Percentiles rank a stretch among this genome's conserved stretches.
phyloP scores from a whole-genome alignment of 1,140 invertebrate species.

The Penaeus japonicus region DNA sequence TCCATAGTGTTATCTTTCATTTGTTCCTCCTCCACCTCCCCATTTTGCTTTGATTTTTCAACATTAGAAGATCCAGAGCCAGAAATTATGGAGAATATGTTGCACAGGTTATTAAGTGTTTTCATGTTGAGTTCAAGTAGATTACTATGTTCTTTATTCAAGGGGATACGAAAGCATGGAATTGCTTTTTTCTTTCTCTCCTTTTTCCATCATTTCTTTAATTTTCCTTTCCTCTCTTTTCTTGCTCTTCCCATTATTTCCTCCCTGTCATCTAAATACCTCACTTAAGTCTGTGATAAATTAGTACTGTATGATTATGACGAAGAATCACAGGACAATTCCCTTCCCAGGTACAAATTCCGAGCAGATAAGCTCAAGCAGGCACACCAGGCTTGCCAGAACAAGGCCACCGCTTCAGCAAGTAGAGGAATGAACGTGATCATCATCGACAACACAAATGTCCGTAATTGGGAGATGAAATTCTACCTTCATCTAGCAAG shows the following conservation, averaged over 20 bases:
- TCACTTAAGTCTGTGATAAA: no score
- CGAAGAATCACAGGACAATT: not conserved
- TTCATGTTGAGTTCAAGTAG: no score
- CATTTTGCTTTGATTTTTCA: no score
- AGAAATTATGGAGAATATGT: no score
- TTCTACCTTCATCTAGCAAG: slow-evolving; percentile 62
- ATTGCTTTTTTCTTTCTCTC: not conserved
- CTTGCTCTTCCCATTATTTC: no score
- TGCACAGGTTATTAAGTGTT: no score
- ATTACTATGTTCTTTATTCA: no score
- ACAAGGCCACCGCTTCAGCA: slow-evolving; percentile 55
- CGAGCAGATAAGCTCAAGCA: slow-evolving; percentile 60
- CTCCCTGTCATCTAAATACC: no score
- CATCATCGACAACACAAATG: slow-evolving; percentile 65
- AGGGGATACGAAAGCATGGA: no score
- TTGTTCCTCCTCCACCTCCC: not conserved
- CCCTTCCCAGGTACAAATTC: slow-evolving; percentile 61
- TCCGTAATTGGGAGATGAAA: slow-evolving; percentile 63
- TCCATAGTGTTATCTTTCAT: not conserved
- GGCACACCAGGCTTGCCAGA: slow-evolving; percentile 62
- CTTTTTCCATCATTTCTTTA: not conserved
- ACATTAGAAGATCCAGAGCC: no score
- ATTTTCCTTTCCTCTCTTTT: no score
- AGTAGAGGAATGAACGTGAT: slow-evolving; percentile 58
- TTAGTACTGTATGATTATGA: no score